Conservation (phyloP, 2,888 invertebrate species). For the Incurvaria masculella region DNA sequence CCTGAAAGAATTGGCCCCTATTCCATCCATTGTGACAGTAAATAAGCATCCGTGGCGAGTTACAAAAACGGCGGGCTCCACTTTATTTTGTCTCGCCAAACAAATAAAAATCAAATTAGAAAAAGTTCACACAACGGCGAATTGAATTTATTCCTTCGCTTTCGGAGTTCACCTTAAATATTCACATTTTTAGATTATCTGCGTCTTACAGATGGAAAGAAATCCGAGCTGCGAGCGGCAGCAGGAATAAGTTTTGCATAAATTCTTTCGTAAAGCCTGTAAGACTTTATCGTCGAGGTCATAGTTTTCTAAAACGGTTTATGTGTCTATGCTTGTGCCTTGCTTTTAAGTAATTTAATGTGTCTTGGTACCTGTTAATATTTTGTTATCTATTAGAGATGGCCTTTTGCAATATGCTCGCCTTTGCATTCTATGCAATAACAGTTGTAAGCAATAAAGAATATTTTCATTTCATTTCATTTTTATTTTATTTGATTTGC, state of each 20-base stretch:
- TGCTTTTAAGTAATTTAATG: too few relatives aligned
- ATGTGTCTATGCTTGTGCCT: too few relatives aligned
- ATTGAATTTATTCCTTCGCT: neutral
- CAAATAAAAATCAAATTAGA: neutral
- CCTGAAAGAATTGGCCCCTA: constrained; percentile 47
- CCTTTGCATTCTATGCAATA: too few relatives aligned
- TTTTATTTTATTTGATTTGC: too few relatives aligned
- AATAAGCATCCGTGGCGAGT: constrained; percentile 21
- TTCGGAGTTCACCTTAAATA: neutral
- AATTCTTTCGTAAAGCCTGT: too few relatives aligned
- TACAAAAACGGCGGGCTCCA: neutral
- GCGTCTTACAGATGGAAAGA: neutral
- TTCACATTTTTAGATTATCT: neutral
- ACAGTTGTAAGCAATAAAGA: too few relatives aligned
- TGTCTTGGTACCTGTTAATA: too few relatives aligned
- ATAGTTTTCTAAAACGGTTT: too few relatives aligned
- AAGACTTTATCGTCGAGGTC: too few relatives aligned
- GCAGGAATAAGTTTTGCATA: neutral
- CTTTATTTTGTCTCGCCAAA: neutral
- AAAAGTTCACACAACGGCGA: neutral
- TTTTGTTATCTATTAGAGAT: too few relatives aligned
- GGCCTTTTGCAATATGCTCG: too few relatives aligned
- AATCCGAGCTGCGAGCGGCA: neutral
- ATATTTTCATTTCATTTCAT: too few relatives aligned
- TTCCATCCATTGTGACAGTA: constrained; percentile 52